Evolutionary conservation across 2,113 vertebrate species (phyloP).

Genomic region (Poeciliopsis prolifica): DNA sequence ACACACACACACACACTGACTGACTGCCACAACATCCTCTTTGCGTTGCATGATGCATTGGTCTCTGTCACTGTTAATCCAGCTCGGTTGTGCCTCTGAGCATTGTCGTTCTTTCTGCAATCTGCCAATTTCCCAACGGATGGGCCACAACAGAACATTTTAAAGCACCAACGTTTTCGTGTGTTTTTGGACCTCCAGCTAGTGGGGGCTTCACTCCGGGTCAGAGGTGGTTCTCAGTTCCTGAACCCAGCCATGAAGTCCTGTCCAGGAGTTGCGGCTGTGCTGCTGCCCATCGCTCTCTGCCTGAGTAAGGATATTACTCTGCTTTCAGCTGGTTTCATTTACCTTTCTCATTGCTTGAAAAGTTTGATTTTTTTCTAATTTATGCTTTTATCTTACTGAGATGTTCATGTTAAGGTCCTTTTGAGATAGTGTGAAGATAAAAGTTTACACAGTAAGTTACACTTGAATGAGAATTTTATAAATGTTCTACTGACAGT

Average conservation of each 20-base stretch:
- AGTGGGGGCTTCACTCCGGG: constrained; percentile 25
- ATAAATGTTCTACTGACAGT: too few relatives aligned
- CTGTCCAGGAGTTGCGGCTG: constrained; percentile 13
- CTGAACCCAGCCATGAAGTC: constrained; percentile 53
- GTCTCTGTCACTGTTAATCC: constrained; percentile 67
- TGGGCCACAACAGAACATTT: constrained; percentile 29
- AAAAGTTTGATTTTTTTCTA: background rate
- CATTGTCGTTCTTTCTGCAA: constrained; percentile 54
- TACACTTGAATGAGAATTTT: too few relatives aligned
- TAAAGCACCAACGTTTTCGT: constrained; percentile 25
- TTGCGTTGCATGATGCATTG: constrained; percentile 45
- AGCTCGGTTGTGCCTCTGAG: constrained; percentile 45
- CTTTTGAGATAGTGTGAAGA: too few relatives aligned
- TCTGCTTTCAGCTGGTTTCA: background rate
- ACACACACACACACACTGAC: constrained; percentile 31
- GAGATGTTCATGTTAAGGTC: too few relatives aligned
- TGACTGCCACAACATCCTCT: constrained; percentile 50
- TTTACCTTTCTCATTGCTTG: constrained; percentile 3
- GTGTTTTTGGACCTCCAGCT: constrained; percentile 39
- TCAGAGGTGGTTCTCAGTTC: constrained; percentile 38
- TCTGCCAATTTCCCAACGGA: constrained; percentile 58
- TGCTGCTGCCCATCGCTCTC: constrained; percentile 64
- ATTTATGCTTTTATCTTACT: constrained; percentile 34
- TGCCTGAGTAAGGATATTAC: constrained; percentile 68
- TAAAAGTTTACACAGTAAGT: too few relatives aligned